Evolutionary conservation across 2,797 vertebrate species (phyloP).

Genomic region (Protosalanx chinensis): DNA sequence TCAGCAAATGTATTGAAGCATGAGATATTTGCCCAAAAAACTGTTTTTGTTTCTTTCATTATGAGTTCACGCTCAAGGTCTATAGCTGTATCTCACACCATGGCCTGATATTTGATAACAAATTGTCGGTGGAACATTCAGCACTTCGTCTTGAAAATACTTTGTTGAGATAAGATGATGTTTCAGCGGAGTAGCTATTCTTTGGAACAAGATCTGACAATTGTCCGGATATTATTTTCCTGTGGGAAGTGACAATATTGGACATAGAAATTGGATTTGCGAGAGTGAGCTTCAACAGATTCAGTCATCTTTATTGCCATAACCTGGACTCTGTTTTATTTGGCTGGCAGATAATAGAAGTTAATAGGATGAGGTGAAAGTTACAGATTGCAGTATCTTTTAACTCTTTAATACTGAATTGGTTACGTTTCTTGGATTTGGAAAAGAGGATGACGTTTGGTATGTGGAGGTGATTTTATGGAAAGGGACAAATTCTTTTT

Average conservation of each 20-base stretch:
- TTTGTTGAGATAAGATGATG: slow-evolving; percentile 21
- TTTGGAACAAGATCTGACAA: not conserved
- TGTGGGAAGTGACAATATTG: slow-evolving; percentile 16
- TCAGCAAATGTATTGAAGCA: not conserved
- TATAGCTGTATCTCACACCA: not conserved
- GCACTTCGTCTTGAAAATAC: slow-evolving; percentile 13
- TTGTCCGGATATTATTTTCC: slow-evolving; percentile 21
- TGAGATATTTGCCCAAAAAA: not conserved
- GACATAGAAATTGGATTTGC: slow-evolving; percentile 18
- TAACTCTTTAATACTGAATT: not conserved
- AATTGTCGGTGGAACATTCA: not conserved
- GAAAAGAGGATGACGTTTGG: not conserved
- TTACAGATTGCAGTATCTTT: not conserved
- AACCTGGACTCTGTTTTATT: not conserved
- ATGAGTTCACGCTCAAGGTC: not conserved
- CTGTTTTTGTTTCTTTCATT: not conserved
- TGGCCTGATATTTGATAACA: slow-evolving; percentile 3
- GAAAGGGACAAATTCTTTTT: no score
- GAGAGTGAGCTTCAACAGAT: slow-evolving; percentile 8
- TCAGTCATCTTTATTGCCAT: slow-evolving; percentile 10
- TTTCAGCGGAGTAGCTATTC: slow-evolving; percentile 2
- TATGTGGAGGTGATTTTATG: not conserved
- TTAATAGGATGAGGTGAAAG: not conserved
- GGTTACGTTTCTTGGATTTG: not conserved
- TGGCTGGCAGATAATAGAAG: slow-evolving; percentile 8